Evolutionary conservation across 2,888 invertebrate species (phyloP).

Genomic region (Pandemis heparana): DNA sequence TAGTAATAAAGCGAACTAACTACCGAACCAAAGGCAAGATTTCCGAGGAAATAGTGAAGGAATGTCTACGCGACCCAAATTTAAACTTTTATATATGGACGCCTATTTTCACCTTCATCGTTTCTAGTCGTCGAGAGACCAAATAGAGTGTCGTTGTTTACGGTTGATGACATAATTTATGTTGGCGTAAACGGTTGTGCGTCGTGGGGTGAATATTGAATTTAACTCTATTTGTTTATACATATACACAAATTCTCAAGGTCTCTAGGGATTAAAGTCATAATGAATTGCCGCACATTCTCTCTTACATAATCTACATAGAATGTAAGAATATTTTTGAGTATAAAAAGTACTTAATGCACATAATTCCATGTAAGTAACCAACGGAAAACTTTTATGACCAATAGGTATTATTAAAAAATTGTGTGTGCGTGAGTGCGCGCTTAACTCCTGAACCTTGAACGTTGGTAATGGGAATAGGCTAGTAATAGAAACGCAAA

Average conservation of each 20-base stretch:
- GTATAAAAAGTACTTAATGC: too few species aligned
- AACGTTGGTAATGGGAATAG: too few species aligned
- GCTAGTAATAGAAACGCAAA: too few species aligned
- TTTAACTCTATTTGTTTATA: not conserved
- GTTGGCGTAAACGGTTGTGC: conserved; percentile 60
- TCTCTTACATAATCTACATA: too few species aligned
- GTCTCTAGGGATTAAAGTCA: not conserved
- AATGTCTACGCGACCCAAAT: conserved; percentile 34
- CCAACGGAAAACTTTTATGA: too few species aligned
- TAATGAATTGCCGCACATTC: not conserved
- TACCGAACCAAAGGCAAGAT: conserved; percentile 11
- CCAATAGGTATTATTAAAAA: too few species aligned
- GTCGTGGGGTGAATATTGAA: conserved; percentile 15
- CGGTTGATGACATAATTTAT: conserved; percentile 66
- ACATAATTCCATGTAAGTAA: too few species aligned
- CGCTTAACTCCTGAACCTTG: too few species aligned
- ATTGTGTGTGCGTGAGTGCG: too few species aligned
- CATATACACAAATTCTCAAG: not conserved
- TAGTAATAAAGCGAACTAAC: not conserved
- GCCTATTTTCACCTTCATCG: conserved; percentile 30
- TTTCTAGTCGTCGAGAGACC: conserved; percentile 47
- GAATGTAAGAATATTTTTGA: too few species aligned
- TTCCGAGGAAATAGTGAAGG: conserved; percentile 18
- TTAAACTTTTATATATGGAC: conserved; percentile 30
- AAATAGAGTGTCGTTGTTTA: conserved; percentile 52